Evolutionary conservation across 2,888 invertebrate genomes (phyloP), one percentile per base, ranked within the genome.

Genomic region (Phytoseiulus persimilis): DNA sequence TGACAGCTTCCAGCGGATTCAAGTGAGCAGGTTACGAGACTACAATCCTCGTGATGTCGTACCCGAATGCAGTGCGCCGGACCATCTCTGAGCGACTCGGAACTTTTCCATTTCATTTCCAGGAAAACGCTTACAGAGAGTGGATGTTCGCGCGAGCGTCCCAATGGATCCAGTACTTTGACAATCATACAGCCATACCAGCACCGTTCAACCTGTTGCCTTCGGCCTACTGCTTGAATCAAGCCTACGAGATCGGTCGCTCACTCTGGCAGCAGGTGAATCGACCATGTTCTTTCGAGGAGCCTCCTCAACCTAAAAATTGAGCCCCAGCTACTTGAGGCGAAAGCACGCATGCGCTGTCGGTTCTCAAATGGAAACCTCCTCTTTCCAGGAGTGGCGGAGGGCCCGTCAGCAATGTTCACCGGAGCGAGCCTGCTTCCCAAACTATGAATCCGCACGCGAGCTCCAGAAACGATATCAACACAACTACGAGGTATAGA

Each of bases 111-210:
- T 87, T 32, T 0, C 65, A 33, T 31, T 90, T 89, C 65, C 84
- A 94, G 32, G 94, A 95, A 91, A 95, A 95, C 92, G 94, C 95
- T 89, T 95, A 95, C 91, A 94, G 95, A 11, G 96, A 96, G 92
- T 96, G 96, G 96, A 95, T 95, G 33, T 96, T 95, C 92, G 95
- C 95, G 0, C 94, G 95, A 91, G 95, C 95, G 31, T 94, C 95
- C 92, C 94, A 95, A 90, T 96, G 95, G 93, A 93, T 95, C 91
- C 94, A 95, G 92, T 95, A 95, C 92, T 95, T 95, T 94, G 93
- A 94, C 90, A 95, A 95, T 91, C 90, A 90, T 31, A 94, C 95
- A 0, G 94, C 94, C 0, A 93, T 95, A 9, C 95, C 95, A 0
- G 94, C 95, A 0, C 96, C 96, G 0, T 95, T 95, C 91, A 95